Percentiles rank a stretch among this genome's conserved stretches.
Conservation (phyloP, 2,113 vertebrate genomes). For the Apteryx mantelli region DNA sequence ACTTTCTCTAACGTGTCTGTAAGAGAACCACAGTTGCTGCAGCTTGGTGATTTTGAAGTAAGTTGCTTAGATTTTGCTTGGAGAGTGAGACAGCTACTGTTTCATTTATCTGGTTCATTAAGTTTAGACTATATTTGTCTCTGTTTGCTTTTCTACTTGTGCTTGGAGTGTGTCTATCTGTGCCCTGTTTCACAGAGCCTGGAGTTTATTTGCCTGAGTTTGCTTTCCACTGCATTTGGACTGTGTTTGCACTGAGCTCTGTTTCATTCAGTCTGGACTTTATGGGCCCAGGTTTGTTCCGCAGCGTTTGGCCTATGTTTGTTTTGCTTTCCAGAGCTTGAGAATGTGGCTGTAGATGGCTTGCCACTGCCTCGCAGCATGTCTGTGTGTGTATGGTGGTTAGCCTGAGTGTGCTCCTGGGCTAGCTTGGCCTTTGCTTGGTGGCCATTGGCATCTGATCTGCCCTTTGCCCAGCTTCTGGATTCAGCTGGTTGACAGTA, state of each 20-base stretch:
- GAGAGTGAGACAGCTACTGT: conserved; percentile 56
- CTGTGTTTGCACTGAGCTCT: conserved; percentile 64
- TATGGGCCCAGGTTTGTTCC: conserved; percentile 47
- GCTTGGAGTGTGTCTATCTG: conserved; percentile 73
- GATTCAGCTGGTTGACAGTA: not conserved
- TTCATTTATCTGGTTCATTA: conserved; percentile 73
- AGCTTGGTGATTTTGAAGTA: conserved; percentile 28
- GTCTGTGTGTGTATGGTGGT: not conserved
- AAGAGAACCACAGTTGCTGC: not conserved
- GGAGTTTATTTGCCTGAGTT: conserved; percentile 71
- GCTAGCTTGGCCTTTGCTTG: not conserved
- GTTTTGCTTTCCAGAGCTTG: conserved; percentile 69
- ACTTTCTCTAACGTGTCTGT: not conserved
- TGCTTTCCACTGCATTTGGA: conserved; percentile 70
- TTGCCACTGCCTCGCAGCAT: not conserved
- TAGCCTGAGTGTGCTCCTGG: not conserved
- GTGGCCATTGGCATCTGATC: not conserved
- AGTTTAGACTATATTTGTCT: conserved; percentile 72
- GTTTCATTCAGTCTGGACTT: conserved; percentile 62
- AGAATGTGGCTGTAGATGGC: not conserved
- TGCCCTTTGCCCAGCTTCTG: not conserved
- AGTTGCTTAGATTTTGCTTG: conserved; percentile 48
- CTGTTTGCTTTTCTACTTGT: conserved; percentile 74
- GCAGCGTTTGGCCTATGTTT: conserved; percentile 54
- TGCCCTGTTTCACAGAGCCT: conserved; percentile 63